Evolutionary conservation across 1,140 invertebrate species (phyloP).

Genomic region (Trichoplusia ni): DNA sequence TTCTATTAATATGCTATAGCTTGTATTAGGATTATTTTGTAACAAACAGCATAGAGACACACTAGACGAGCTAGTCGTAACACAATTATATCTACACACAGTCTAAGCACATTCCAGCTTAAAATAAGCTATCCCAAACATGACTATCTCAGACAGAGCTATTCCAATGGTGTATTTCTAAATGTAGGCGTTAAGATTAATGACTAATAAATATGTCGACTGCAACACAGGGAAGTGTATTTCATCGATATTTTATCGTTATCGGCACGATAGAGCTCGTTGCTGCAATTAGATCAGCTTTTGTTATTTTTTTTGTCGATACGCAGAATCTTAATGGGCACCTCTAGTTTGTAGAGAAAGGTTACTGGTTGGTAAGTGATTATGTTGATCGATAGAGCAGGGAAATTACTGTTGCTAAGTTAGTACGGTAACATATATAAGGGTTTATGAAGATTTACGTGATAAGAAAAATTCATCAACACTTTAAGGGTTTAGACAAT

Average conservation of each 20-base stretch:
- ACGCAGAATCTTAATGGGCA: not conserved
- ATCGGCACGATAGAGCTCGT: slow-evolving; percentile 26
- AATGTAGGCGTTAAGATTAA: slow-evolving; percentile 38
- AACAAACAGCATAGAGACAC: no score
- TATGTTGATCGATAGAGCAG: no score
- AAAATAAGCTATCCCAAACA: slow-evolving; percentile 20
- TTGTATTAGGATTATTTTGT: no score
- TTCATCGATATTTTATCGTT: slow-evolving; percentile 39
- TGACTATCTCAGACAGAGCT: slow-evolving; percentile 1
- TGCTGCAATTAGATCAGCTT: slow-evolving; percentile 15
- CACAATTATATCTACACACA: not conserved
- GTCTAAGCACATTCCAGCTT: not conserved
- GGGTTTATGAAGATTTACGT: no score
- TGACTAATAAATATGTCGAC: slow-evolving; percentile 38
- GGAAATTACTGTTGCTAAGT: no score
- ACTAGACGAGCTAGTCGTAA: not conserved
- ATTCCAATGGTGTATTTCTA: slow-evolving; percentile 17
- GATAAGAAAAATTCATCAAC: no score
- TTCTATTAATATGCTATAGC: no score
- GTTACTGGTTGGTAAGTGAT: not conserved
- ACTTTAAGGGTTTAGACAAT: no score
- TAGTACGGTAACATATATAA: no score
- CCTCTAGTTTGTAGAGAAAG: not conserved
- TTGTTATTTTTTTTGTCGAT: slow-evolving; percentile 4
- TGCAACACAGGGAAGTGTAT: slow-evolving; percentile 30